A percentile compares a stretch with the other conserved stretches of the same genome.
These are phyloP conservation scores for Oreohelix idahoensis DNA, from an alignment of 1,140 invertebrate genomes.

Conservation along the genomic window DNA sequence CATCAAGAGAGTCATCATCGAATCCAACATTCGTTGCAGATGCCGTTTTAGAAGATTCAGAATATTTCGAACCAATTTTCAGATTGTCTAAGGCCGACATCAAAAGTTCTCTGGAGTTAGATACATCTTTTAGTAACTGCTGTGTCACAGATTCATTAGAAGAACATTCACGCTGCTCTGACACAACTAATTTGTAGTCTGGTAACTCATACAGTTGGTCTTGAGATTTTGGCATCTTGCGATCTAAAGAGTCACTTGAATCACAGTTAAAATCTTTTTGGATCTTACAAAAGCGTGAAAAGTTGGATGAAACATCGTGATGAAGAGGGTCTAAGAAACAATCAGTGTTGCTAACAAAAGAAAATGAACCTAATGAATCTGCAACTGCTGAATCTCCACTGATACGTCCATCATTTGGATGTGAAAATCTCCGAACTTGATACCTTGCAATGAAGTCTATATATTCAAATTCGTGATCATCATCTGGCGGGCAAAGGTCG, in stretches of 20 bases:
- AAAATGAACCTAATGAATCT: constrained; percentile 8
- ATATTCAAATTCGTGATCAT: constrained; percentile 36
- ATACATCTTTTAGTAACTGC: neutral
- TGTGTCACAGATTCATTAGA: neutral
- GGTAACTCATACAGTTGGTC: neutral
- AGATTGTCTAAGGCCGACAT: neutral
- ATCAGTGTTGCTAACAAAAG: neutral
- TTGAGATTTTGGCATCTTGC: neutral
- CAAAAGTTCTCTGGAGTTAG: neutral
- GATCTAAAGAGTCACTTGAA: neutral
- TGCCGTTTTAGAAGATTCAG: neutral
- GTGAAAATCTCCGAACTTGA: neutral
- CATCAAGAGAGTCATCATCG: neutral
- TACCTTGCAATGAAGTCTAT: constrained; percentile 11
- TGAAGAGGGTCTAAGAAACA: neutral
- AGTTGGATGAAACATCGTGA: neutral
- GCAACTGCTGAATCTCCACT: neutral
- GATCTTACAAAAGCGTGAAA: too few relatives aligned
- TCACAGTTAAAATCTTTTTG: neutral
- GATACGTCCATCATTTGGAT: neutral
- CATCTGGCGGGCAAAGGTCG: constrained; percentile 43
- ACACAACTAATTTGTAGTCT: neutral
- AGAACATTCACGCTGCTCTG: neutral
- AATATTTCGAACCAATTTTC: neutral
- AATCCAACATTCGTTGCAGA: neutral